Evolutionary conservation across 2,888 invertebrate genomes (phyloP).

Genomic region (Polyploca ridens): DNA sequence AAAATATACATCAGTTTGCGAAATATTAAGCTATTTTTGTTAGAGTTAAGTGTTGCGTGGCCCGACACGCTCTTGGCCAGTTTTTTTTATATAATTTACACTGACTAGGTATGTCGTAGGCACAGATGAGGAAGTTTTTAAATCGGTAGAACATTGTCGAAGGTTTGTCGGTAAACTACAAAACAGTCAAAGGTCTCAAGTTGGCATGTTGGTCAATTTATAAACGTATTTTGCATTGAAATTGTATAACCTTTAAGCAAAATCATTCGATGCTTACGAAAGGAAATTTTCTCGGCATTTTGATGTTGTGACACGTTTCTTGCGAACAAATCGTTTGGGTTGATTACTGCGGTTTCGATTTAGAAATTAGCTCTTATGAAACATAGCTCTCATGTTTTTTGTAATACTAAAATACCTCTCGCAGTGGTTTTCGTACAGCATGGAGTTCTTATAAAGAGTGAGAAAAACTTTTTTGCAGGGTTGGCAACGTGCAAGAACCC

Average conservation of each 20-base stretch:
- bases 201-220: neutral
- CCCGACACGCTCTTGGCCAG: no score
- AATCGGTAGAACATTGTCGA: neutral
- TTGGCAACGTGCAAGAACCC: no score
- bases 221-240: neutral
- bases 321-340: neutral
- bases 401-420: no score
- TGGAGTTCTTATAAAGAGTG: no score
- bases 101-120: no score
- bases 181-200: neutral
- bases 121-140: neutral
- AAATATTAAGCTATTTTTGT: no score
- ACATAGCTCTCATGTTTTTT: neutral
- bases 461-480: no score
- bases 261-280: neutral
- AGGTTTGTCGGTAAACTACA: neutral
- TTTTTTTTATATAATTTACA: no score
- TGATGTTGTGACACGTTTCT: neutral
- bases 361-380: neutral
- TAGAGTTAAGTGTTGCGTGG: no score
- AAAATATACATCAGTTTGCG: no score
- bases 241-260: neutral
- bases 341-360: neutral
- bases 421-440: no score
- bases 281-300: neutral